A percentile compares a stretch with the other conserved stretches of the same genome.
These are phyloP conservation scores for Trachymyrmex cornetzi DNA, from an alignment of 1,140 invertebrate genomes.

Conservation along the genomic window DNA sequence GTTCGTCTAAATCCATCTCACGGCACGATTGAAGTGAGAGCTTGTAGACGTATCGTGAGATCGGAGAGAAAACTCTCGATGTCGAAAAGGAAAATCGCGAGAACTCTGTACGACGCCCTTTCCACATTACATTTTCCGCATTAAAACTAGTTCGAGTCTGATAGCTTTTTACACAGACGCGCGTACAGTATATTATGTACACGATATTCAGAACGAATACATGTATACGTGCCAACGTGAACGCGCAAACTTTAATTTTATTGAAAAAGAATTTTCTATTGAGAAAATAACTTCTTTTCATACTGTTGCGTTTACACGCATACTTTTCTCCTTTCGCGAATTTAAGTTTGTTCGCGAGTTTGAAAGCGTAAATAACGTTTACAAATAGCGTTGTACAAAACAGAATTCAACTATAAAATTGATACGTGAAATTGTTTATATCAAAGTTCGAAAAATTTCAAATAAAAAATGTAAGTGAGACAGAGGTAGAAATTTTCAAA, in stretches of 20 bases:
- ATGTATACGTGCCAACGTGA: not conserved
- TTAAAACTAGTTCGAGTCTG: conserved; percentile 9
- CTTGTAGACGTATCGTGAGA: not conserved
- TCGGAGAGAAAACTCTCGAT: conserved; percentile 5
- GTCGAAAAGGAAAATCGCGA: conserved; percentile 5
- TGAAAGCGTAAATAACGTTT: not conserved
- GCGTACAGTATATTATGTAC: too few species aligned
- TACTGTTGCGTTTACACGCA: conserved; percentile 10
- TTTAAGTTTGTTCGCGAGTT: not conserved
- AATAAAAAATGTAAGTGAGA: not conserved
- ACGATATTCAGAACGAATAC: not conserved
- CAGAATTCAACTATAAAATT: not conserved
- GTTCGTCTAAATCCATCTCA: conserved; percentile 38
- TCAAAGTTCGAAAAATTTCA: not conserved
- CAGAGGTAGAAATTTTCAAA: not conserved
- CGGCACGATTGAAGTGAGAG: not conserved
- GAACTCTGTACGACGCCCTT: not conserved
- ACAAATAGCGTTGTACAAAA: not conserved
- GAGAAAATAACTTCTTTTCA: conserved; percentile 28
- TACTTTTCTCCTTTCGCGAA: not conserved
- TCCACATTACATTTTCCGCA: not conserved
- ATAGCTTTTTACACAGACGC: not conserved
- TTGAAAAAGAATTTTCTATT: not conserved
- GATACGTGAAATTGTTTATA: not conserved
- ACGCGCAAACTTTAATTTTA: conserved; percentile 35